A percentile compares a stretch with the other conserved stretches of the same genome.
Evolutionary conservation across 1,140 invertebrate genomes (phyloP).

Genomic region (Kradibia gibbosae): DNA sequence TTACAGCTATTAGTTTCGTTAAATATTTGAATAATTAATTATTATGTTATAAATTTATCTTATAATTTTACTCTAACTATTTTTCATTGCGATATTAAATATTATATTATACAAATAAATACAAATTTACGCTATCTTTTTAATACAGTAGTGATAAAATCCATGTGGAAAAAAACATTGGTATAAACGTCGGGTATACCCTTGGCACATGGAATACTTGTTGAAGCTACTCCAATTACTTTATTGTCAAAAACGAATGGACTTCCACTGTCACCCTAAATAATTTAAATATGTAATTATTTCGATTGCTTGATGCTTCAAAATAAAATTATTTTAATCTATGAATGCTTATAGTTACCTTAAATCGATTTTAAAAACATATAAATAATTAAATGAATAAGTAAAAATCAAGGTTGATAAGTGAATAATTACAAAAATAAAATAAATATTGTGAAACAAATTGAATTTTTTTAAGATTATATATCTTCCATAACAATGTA

Average conservation of each 20-base stretch:
- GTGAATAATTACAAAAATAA: no score
- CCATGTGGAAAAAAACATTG: background rate
- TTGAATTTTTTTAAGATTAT: no score
- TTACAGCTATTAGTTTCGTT: no score
- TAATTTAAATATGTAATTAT: background rate
- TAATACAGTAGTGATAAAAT: background rate
- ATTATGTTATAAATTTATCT: no score
- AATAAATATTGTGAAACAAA: no score
- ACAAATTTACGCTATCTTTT: background rate
- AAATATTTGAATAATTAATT: no score
- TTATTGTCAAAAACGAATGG: background rate
- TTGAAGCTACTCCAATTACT: background rate
- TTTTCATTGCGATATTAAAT: background rate
- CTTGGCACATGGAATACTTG: background rate
- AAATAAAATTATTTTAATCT: background rate
- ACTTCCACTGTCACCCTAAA: conserved; percentile 17
- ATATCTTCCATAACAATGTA: no score
- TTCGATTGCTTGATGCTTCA: no score
- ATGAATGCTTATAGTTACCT: background rate
- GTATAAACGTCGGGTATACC: conserved; percentile 4
- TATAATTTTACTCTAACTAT: background rate
- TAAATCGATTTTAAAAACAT: background rate
- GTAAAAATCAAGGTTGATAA: no score
- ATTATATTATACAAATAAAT: background rate
- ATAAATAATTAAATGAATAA: background rate